Base-by-base conservation (phyloP, 2,797 vertebrate genomes). In the Fringilla coelebs region DNA sequence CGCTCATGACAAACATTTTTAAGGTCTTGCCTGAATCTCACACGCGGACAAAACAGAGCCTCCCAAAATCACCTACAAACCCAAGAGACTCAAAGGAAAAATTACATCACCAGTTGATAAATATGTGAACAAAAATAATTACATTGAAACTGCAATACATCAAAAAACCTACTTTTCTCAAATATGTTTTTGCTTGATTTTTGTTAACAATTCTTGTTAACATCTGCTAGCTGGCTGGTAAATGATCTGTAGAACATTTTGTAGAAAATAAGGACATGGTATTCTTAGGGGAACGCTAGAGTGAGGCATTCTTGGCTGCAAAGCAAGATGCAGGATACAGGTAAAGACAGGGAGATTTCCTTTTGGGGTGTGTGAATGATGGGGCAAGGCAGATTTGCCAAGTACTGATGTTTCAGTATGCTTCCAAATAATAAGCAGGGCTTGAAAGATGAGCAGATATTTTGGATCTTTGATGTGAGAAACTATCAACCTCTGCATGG, bases 171-270 rank as follows among this genome's bases (percentile, higher is more conserved):
- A 71, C 31, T 85, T 74, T 60, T 54, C 83, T 78, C 31, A 54
- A 86, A 52, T n/a, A 55, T 12, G 8, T 65, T 94, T 92, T 89
- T 52, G 58, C 45, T 86, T 93, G 82, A 94, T 96, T 95, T 85
- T 88, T 91, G 45, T 70, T 81, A 91, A 76, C 63, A 80, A 28
- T 22, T 62, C 52, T 89, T 76, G 49, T 71, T 93, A 72, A 70
- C 24, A 62, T 71, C 90, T 67, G 45, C 63, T 90, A 45, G 34
- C 61, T 78, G 52, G 40, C 57, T 92, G 62, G 90, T 19, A 95
- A 92, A 38, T 61, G 12, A 86, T 71, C 89, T 88, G 66, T 34
- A 48, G 71, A 31, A 60, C 25, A 68, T 85, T 89, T 68, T 83
- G 43, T 31, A 76, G 90, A 77, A 95, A 96, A 90, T 55, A 89